Base-by-base conservation (phyloP, 2,797 vertebrate species). In the Megaceryle alcyon region DNA sequence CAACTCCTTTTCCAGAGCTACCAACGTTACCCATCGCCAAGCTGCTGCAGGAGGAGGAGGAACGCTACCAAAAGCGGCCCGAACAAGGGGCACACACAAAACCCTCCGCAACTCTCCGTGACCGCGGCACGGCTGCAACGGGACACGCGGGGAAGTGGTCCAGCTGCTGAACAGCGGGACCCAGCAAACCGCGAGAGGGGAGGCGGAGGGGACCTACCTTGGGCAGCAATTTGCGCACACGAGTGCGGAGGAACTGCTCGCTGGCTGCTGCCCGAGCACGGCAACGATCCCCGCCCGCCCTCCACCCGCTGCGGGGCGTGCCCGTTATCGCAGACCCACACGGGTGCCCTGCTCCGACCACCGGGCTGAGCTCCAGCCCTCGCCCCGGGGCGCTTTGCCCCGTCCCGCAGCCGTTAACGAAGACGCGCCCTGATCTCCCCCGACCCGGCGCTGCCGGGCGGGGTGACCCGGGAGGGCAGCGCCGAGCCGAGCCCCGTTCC, bases 21-120 rank as follows among this genome's bases (percentile, higher is more conserved):
- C 5, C 57, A 4, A 0, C 8, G 7, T 0, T 48, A 6, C 8
- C 53, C 0, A 1, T 0, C 3, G 18, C 80, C 2, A 0, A 10
- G 64, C 22, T 6, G 20, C 70, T 3, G 79, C 75, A 1, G 68
- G 43, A 31, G 68, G 13, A 15, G 73, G 48, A 9, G 39, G 20
- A 3, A 7, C 39, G 10, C 46, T 33, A 26, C n/a, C 43, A 4
- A 9, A 9, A 8, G 31, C 68, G 1, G 59, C 35, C 7, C 8
- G 35, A 9, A 39, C 10, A 1, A 18, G 41, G 23, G 26, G 22
- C 53, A 3, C 41, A 3, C 37, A 1, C 17, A 8, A 14, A 31
- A 6, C 28, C 2, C 75, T 0, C 39, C 2, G 41, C 69, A 4
- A 3, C 18, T 19, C 19, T 21, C 5, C 26, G 14, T 2, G 31